A percentile compares a stretch with the other conserved stretches of the same genome.
Evolutionary conservation across 1,140 invertebrate species (phyloP).

Genomic region (Ceratina calcarata): DNA sequence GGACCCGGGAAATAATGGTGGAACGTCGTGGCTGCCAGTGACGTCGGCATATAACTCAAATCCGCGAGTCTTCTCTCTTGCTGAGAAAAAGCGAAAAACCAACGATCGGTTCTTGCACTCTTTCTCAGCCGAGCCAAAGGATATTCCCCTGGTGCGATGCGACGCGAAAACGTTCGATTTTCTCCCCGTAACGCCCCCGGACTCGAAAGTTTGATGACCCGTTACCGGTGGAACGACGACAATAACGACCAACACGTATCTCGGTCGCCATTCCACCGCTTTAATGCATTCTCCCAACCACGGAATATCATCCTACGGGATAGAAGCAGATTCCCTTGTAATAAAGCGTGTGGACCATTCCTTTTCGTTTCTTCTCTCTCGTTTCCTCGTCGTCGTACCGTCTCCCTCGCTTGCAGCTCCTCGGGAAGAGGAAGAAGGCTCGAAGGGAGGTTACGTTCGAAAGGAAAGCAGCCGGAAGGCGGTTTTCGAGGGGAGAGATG

Average conservation of each 20-base stretch:
- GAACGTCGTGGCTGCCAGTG: neutral
- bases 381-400: too few relatives aligned
- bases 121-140: neutral
- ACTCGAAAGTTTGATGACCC: slow-evolving; percentile 69
- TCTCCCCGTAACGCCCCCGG: neutral
- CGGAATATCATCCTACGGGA: slow-evolving; percentile 61
- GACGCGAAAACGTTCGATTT: slow-evolving; percentile 35
- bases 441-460: slow-evolving; percentile 40
- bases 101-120: neutral
- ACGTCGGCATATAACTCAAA: slow-evolving; percentile 16
- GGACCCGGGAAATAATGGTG: neutral
- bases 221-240: slow-evolving; percentile 37
- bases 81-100: neutral
- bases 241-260: slow-evolving; percentile 13
- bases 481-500: slow-evolving; percentile 60
- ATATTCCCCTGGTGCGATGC: neutral
- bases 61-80: neutral
- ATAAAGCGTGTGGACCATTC: slow-evolving; percentile 58
- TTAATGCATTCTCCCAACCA: slow-evolving; percentile 71
- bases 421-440: neutral
- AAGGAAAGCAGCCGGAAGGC: slow-evolving; percentile 62
- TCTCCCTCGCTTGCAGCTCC: neutral
- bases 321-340: slow-evolving; percentile 61
- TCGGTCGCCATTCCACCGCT: slow-evolving; percentile 46
- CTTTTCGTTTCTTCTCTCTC: neutral